phyloP scores from a whole-genome alignment of 1,140 invertebrate species.

The Ctenoplectra terminalis region DNA sequence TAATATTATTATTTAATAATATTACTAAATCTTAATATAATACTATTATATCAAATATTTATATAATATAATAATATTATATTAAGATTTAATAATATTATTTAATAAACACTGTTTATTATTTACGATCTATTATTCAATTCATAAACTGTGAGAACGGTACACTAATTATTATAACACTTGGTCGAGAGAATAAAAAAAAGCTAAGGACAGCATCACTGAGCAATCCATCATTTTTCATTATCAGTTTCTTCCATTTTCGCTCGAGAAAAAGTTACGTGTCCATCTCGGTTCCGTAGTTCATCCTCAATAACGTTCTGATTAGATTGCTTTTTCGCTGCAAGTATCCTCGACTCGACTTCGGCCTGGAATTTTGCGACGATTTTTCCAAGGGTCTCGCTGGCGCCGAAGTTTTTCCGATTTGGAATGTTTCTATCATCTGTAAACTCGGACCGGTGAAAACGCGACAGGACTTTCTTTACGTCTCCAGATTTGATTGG shows the following conservation, averaged over 20 bases:
- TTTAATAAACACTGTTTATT: too few relatives aligned
- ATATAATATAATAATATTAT: too few relatives aligned
- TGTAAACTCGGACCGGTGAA: conserved; percentile 9
- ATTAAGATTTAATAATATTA: too few relatives aligned
- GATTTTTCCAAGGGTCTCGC: conserved; percentile 5
- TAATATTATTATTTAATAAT: too few relatives aligned
- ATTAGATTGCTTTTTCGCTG: background rate
- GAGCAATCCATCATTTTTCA: background rate
- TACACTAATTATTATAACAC: too few relatives aligned
- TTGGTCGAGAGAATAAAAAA: too few relatives aligned
- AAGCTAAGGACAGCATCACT: background rate
- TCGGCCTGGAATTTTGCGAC: background rate
- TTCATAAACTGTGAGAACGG: too few relatives aligned
- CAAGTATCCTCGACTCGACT: conserved; percentile 1
- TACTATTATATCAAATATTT: too few relatives aligned
- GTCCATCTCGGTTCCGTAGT: background rate
- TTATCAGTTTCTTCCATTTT: background rate
- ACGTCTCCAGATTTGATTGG: conserved; percentile 38
- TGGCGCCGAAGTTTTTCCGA: background rate
- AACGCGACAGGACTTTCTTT: conserved; percentile 17
- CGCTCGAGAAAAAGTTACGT: background rate
- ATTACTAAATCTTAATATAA: too few relatives aligned
- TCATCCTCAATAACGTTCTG: background rate
- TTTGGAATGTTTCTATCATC: conserved; percentile 41
- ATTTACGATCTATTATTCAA: too few relatives aligned